Percentiles rank a stretch among this genome's conserved stretches.
phyloP scores from a whole-genome alignment of 1,140 invertebrate genomes.

The Drosophila nebulosa region DNA sequence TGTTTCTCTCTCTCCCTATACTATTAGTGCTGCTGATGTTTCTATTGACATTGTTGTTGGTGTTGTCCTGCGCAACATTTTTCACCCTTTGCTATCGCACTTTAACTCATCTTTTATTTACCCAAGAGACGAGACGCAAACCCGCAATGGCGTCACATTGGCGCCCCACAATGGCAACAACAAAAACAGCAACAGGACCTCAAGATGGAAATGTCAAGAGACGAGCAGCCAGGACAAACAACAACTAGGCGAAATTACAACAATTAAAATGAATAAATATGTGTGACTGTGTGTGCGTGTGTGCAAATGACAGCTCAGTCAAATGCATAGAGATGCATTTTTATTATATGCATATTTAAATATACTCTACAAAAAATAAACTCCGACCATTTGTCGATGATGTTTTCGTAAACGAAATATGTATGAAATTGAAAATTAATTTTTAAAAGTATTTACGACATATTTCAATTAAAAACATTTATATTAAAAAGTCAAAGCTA shows the following conservation, averaged over 20 bases:
- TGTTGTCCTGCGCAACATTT: constrained; percentile 53
- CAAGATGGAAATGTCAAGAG: constrained; percentile 30
- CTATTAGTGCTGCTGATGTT: not conserved
- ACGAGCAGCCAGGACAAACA: constrained; percentile 4
- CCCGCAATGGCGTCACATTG: constrained; percentile 54
- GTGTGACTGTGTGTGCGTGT: not conserved
- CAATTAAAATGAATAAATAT: constrained; percentile 58
- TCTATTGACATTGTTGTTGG: not conserved
- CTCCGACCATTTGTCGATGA: not conserved
- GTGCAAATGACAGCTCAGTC: constrained; percentile 40
- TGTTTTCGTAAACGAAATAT: too few species aligned
- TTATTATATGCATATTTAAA: constrained; percentile 20
- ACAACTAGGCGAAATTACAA: constrained; percentile 55
- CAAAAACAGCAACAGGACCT: constrained; percentile 30
- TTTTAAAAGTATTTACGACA: not conserved
- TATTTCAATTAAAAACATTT: too few species aligned
- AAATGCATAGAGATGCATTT: constrained; percentile 41
- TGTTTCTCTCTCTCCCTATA: not conserved
- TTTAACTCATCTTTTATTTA: constrained; percentile 72
- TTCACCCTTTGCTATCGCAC: constrained; percentile 36
- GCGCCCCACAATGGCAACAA: constrained; percentile 52
- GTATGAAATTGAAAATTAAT: not conserved
- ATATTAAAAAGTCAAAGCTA: too few species aligned
- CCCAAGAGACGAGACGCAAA: constrained; percentile 30
- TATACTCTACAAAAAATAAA: constrained; percentile 7